phyloP scores from a whole-genome alignment of 2,797 vertebrate species.

The Aldrovandia affinis region DNA sequence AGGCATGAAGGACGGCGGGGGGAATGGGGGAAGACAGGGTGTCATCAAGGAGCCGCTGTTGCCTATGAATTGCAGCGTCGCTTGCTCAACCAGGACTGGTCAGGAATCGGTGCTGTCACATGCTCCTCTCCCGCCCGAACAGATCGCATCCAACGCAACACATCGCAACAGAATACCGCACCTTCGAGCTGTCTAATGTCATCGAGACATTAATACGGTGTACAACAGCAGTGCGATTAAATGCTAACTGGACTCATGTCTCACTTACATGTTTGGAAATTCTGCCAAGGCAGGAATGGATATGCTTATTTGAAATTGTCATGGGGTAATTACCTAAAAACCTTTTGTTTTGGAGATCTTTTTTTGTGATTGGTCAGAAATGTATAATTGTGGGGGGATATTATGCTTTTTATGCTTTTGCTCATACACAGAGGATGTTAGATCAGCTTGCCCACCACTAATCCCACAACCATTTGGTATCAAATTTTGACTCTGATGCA shows the following conservation, averaged over 20 bases:
- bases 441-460: neutral
- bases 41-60: neutral
- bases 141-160: neutral
- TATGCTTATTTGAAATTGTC: constrained; percentile 33
- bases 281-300: constrained; percentile 34
- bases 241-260: neutral
- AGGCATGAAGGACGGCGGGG: neutral
- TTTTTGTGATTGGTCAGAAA: constrained; percentile 22
- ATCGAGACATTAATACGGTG: neutral
- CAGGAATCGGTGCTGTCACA: neutral
- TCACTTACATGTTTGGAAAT: constrained; percentile 18
- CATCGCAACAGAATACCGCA: neutral
- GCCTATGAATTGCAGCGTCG: neutral
- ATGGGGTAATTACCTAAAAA: constrained; percentile 18
- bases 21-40: constrained; percentile 9
- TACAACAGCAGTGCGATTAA: neutral
- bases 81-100: no score
- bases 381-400: neutral
- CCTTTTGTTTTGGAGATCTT: constrained; percentile 28
- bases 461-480: neutral
- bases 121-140: neutral
- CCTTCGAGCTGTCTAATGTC: neutral
- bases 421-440: neutral
- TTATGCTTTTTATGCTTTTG: neutral
- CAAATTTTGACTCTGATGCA: neutral